Conservation (phyloP, 1,140 invertebrate genomes). For the Brachionus rubens region DNA sequence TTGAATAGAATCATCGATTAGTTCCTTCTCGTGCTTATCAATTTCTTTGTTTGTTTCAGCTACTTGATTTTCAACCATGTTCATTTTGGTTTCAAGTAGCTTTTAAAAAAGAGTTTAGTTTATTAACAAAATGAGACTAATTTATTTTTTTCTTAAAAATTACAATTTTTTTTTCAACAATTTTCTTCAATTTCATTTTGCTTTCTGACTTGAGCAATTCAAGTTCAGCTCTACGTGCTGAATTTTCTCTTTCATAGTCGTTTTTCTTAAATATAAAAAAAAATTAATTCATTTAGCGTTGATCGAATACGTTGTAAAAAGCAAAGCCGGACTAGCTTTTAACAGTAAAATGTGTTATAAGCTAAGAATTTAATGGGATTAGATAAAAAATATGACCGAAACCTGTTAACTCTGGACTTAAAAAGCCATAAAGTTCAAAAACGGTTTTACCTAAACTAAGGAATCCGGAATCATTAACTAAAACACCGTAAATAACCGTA, state of each 20-base stretch:
- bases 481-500: too few relatives aligned
- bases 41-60: slow-evolving; percentile 33
- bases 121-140: background rate
- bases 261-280: slow-evolving; percentile 6
- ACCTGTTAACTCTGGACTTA: too few relatives aligned
- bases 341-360: too few relatives aligned
- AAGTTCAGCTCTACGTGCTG: slow-evolving; percentile 5
- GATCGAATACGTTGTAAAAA: background rate
- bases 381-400: too few relatives aligned
- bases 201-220: slow-evolving; percentile 7
- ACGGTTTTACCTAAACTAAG: too few relatives aligned
- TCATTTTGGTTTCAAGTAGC: slow-evolving; percentile 14
- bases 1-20: slow-evolving; percentile 11
- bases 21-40: slow-evolving; percentile 37
- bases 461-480: too few relatives aligned
- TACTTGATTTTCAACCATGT: slow-evolving; percentile 18
- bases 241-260: slow-evolving; percentile 30
- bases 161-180: slow-evolving; percentile 43
- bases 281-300: background rate
- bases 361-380: too few relatives aligned
- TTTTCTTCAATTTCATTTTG: slow-evolving; percentile 36
- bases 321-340: too few relatives aligned
- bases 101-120: background rate
- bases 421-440: too few relatives aligned
- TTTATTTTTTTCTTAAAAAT: background rate